Base-by-base conservation (phyloP, 1,140 invertebrate species). In the Thereuonema tuberculata region DNA sequence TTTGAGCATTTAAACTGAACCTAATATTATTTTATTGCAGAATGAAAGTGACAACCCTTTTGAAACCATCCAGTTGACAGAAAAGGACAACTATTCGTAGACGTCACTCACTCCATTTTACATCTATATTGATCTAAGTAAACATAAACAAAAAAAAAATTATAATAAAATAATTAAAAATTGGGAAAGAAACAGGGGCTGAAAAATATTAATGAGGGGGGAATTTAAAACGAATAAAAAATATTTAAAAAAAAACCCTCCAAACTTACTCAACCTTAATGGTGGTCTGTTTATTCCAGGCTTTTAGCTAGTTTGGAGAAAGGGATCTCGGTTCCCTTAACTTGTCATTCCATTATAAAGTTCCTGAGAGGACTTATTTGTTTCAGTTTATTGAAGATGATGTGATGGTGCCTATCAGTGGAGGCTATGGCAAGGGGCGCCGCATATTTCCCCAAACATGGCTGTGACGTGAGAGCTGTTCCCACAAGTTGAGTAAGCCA, bases 21-120 rank as follows among this genome's bases (percentile, higher is more conserved):
- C 27, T 49, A 17, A 17, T 12, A 56, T 58, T 58, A 28, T 62
- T 49, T 59, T 56, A 27, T 64, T 65, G 52, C 64, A 67, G 28
- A 58, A 69, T 64, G 70, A 70, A 54, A 69, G 66, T 58, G 69
- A 69, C 25, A 70, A 70, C 46, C 69, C 70, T 26, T 72, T 72
- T 64, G 67, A 70, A 52, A 57, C 49, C 17, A 65, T 66, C 47
- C 62, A 63, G 46, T 47, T 66, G 49, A 66, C 65, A 28, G 64
- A 63, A 25, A 65, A 62, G 48, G 63, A 64, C 21, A 50, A 53
- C 28, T 55, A 9, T 28, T 55, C 53, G 12, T 55, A 55, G 27
- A 17, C 48, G 9, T 50, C 9, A 5, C 17, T 50, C 48, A 9
- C n/a, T n/a, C n/a, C n/a, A n/a, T n/a, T n/a, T n/a, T n/a, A n/a